Evolutionary conservation across 2,888 invertebrate species (phyloP).

Genomic region (Cephus nigrinus): DNA sequence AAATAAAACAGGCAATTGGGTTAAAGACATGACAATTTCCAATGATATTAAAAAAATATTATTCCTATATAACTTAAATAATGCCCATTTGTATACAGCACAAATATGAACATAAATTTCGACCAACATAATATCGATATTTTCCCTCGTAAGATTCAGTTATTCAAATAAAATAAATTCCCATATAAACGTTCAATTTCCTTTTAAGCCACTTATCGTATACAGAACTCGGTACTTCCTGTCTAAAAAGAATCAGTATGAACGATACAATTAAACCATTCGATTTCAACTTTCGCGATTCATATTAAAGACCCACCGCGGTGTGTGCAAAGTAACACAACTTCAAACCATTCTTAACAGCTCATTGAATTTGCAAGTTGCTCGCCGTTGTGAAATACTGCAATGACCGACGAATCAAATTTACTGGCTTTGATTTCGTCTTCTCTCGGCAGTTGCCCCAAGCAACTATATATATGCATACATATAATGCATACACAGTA

Average conservation of each 20-base stretch:
- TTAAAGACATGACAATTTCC: neutral
- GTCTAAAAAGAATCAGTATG: neutral
- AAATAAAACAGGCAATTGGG: neutral
- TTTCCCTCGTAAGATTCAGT: neutral
- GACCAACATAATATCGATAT: neutral
- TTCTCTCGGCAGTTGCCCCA: neutral
- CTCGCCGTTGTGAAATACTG: slow-evolving; percentile 6
- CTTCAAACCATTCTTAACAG: neutral
- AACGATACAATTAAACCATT: neutral
- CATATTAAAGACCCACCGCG: neutral
- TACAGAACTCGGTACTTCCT: neutral
- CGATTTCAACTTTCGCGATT: neutral
- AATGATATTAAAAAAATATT: neutral
- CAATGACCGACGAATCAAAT: slow-evolving; percentile 4
- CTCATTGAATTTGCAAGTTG: neutral
- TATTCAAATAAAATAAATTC: neutral
- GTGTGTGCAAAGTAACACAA: neutral
- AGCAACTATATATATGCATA: neutral
- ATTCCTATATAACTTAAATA: neutral
- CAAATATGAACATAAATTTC: neutral
- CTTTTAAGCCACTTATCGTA: neutral
- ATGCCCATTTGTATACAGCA: neutral
- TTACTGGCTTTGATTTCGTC: slow-evolving; percentile 5
- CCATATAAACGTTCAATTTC: neutral
- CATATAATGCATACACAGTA: neutral